These are phyloP conservation scores for Neodon shergylaensis DNA, from an alignment of 2,113 vertebrate genomes.

Conservation along the genomic window DNA sequence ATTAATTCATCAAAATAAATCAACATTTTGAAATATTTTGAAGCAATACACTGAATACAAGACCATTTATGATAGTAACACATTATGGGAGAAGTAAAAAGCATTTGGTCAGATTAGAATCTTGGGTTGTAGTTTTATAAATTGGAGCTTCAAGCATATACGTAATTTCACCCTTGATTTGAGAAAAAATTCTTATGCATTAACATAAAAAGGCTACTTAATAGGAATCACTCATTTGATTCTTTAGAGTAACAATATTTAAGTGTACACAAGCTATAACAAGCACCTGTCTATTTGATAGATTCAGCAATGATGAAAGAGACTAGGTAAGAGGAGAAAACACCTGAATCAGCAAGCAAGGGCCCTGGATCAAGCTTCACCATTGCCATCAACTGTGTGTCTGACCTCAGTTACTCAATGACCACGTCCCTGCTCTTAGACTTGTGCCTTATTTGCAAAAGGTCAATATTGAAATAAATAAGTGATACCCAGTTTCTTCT, in stretches of 20 bases:
- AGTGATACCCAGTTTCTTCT: too few relatives aligned
- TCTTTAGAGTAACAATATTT: background rate
- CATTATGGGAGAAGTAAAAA: background rate
- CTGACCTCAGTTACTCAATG: background rate
- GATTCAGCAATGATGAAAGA: background rate
- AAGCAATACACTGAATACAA: background rate
- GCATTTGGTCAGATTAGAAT: background rate
- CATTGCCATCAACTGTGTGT: too few relatives aligned
- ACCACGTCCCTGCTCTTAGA: background rate
- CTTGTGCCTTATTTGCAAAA: background rate
- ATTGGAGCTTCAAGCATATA: background rate
- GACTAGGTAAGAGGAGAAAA: background rate
- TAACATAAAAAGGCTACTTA: background rate
- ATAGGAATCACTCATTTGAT: background rate
- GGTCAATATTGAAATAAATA: too few relatives aligned
- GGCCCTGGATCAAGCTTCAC: background rate
- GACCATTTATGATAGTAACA: background rate
- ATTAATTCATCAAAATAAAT: background rate
- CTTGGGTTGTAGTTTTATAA: background rate
- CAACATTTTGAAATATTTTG: conserved; percentile 4
- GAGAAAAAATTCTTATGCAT: background rate
- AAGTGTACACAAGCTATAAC: background rate
- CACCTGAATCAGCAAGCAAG: background rate
- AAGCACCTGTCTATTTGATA: background rate
- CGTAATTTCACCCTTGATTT: background rate